These are phyloP conservation scores for Drosophila prostipennis DNA, from an alignment of 2,888 invertebrate species.

Conservation along the genomic window DNA sequence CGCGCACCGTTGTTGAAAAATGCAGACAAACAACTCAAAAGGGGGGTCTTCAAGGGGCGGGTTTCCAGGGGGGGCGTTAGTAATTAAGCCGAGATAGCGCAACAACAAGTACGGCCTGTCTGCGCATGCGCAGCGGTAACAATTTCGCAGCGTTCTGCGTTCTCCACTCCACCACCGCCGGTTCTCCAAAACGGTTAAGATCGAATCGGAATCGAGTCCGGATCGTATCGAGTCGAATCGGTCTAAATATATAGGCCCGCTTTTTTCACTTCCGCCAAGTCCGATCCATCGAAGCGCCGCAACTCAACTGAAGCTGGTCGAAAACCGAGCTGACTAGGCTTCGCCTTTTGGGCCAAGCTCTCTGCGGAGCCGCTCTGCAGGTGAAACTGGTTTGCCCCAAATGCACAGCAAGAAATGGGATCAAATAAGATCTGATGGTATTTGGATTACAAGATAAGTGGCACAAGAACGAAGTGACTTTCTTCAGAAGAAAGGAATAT, in stretches of 20 bases:
- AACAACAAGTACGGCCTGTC: constrained; percentile 42
- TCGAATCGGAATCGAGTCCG: constrained; percentile 22
- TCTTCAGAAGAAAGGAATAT: too few relatives aligned
- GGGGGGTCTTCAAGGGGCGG: constrained; percentile 29
- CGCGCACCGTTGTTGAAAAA: constrained; percentile 51
- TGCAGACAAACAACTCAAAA: constrained; percentile 81
- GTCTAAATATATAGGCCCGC: not conserved
- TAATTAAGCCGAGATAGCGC: constrained; percentile 71
- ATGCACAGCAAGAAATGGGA: constrained; percentile 22
- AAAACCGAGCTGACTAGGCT: constrained; percentile 29
- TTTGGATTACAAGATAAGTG: too few relatives aligned
- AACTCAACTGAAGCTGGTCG: constrained; percentile 65
- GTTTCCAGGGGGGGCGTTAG: constrained; percentile 33
- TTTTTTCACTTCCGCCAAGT: constrained; percentile 38
- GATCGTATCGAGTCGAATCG: constrained; percentile 6
- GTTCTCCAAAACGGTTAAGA: constrained; percentile 12
- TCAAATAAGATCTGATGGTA: not conserved
- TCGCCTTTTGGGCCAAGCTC: constrained; percentile 35
- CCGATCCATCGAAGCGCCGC: constrained; percentile 74
- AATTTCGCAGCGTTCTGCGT: constrained; percentile 29
- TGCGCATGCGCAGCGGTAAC: constrained; percentile 71
- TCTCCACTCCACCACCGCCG: constrained; percentile 24
- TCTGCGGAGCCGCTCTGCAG: constrained; percentile 46
- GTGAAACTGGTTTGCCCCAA: constrained; percentile 51
- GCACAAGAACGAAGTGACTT: too few relatives aligned